A percentile compares a stretch with the other conserved stretches of the same genome.
phyloP scores from a whole-genome alignment of 2,888 invertebrate species.

The Hemaris fuciformis region DNA sequence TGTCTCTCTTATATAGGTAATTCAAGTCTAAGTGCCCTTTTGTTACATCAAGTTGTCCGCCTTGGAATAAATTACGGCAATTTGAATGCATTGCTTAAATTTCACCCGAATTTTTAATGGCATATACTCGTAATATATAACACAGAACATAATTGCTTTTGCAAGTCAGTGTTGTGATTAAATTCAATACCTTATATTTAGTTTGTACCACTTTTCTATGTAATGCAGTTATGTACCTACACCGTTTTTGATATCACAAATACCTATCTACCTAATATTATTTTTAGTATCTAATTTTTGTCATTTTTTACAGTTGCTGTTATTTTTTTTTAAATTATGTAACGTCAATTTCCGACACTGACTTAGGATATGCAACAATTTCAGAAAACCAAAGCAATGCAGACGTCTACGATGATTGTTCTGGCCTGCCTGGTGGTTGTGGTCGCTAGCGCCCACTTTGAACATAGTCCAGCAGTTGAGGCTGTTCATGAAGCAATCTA shows the following conservation, averaged over 20 bases:
- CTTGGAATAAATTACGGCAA: not conserved
- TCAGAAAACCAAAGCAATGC: slow-evolving; percentile 58
- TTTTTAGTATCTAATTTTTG: too few relatives aligned
- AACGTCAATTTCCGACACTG: too few relatives aligned
- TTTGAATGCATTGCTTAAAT: not conserved
- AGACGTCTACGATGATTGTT: slow-evolving; percentile 63
- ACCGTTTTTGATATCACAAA: too few relatives aligned
- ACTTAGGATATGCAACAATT: too few relatives aligned
- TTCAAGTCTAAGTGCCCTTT: slow-evolving; percentile 6
- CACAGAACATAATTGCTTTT: not conserved
- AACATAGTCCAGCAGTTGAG: slow-evolving; percentile 40
- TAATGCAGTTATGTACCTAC: too few relatives aligned
- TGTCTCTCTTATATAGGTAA: not conserved
- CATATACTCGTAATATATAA: not conserved
- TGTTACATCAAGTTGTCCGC: not conserved
- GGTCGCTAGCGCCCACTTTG: slow-evolving; percentile 47
- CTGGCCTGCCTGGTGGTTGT: slow-evolving; percentile 64
- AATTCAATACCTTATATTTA: too few relatives aligned
- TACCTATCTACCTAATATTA: too few relatives aligned
- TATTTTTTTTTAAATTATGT: too few relatives aligned
- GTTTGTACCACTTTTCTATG: too few relatives aligned
- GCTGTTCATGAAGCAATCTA: slow-evolving; percentile 46
- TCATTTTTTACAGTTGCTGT: too few relatives aligned
- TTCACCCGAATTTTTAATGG: not conserved
- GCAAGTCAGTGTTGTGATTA: too few relatives aligned